Evolutionary conservation across 2,113 vertebrate species (phyloP).

Genomic region (Montifringilla adamsi): DNA sequence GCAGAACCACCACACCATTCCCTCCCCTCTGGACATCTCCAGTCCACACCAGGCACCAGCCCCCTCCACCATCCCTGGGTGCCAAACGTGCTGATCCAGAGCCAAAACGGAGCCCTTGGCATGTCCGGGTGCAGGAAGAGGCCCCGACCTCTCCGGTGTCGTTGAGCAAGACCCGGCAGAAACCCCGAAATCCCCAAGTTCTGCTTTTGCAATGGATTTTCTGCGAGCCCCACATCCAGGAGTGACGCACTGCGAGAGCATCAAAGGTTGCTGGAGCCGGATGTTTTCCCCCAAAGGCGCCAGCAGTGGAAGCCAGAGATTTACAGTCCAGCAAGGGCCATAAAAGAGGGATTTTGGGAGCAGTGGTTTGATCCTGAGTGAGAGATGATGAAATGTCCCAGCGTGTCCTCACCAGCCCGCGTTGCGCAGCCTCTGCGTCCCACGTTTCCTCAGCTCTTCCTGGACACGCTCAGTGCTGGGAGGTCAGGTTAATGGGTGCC

Average conservation of each 20-base stretch:
- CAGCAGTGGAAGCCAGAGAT: background rate
- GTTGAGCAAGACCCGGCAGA: background rate
- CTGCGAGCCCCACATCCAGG: fast-evolving
- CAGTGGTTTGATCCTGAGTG: fast-evolving
- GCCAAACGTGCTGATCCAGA: fast-evolving
- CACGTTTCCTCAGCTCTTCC: background rate
- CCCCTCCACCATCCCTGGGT: background rate
- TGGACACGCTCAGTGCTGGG: fast-evolving
- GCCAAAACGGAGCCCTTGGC: fast-evolving
- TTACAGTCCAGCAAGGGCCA: background rate
- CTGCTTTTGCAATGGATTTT: background rate
- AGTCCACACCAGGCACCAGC: fast-evolving
- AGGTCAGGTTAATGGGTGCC: fast-evolving
- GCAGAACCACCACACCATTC: fast-evolving
- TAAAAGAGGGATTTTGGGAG: conserved; percentile 15
- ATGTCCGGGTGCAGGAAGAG: fast-evolving
- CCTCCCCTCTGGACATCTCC: fast-evolving
- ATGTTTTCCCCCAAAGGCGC: conserved; percentile 38
- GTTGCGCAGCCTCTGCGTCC: background rate
- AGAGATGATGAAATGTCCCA: background rate
- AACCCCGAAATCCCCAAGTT: background rate
- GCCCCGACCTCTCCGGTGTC: background rate
- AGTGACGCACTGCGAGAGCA: background rate
- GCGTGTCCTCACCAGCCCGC: background rate
- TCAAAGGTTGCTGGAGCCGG: background rate